Percentiles rank a stretch among this genome's conserved stretches.
phyloP scores from a whole-genome alignment of 1,140 invertebrate genomes.

The Drosophila kohkoa region DNA sequence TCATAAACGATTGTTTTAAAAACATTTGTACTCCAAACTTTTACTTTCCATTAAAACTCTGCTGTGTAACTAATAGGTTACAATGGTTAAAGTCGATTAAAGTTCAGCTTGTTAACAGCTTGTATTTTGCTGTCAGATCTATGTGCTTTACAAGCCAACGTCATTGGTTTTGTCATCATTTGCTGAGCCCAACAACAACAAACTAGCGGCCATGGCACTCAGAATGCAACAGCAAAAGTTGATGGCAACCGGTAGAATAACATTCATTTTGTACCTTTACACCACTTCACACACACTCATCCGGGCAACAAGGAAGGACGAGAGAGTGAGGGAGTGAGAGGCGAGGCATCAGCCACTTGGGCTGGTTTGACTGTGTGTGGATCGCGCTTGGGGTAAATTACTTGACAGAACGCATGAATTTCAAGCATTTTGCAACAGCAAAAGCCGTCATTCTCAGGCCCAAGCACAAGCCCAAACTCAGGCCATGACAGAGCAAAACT shows the following conservation, averaged over 20 bases:
- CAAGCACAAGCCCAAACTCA: conserved; percentile 20
- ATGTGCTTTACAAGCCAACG: conserved; percentile 13
- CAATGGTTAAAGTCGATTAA: too few species aligned
- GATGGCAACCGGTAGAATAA: conserved; percentile 19
- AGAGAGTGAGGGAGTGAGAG: conserved; percentile 6
- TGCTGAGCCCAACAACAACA: background rate
- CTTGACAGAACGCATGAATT: conserved; percentile 66
- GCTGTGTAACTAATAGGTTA: background rate
- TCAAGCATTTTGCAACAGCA: conserved; percentile 58
- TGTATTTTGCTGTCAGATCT: background rate
- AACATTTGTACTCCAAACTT: too few species aligned
- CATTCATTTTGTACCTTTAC: conserved; percentile 37
- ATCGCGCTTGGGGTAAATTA: conserved; percentile 62
- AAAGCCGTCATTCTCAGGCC: conserved; percentile 54
- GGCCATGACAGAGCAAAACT: conserved; percentile 43
- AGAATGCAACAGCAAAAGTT: conserved; percentile 19
- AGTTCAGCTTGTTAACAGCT: too few species aligned
- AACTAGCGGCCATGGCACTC: background rate
- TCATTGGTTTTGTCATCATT: conserved; percentile 8
- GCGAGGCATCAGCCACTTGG: conserved; percentile 36
- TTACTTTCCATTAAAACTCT: background rate
- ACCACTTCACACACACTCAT: conserved; percentile 40
- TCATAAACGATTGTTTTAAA: too few species aligned
- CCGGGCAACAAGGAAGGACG: conserved; percentile 19
- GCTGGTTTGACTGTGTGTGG: conserved; percentile 29